Evolutionary conservation across 2,113 vertebrate genomes (phyloP).

Genomic region (Chiloscyllium plagiosum): DNA sequence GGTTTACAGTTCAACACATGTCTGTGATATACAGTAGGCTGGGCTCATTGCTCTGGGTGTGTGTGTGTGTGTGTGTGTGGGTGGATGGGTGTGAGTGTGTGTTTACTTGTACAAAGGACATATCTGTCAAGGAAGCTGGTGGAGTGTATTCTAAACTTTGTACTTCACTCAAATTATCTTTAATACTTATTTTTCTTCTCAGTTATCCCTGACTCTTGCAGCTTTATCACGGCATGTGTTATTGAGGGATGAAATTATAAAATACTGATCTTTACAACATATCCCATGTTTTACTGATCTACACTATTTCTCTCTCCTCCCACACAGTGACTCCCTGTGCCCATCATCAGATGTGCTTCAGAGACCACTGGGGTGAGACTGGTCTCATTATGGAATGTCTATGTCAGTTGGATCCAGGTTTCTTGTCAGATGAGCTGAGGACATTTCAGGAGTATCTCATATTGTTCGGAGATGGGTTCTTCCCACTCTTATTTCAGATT

Average conservation of each 20-base stretch:
- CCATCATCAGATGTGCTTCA: not conserved
- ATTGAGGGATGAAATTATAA: not conserved
- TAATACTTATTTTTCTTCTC: not conserved
- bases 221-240: not conserved
- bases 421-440: not conserved
- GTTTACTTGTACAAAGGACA: not conserved
- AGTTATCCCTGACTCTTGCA: not conserved
- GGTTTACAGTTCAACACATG: not conserved
- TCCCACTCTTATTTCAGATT: too few relatives aligned
- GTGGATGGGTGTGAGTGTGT: not conserved
- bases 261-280: not conserved
- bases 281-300: not conserved
- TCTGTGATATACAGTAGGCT: not conserved
- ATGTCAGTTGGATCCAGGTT: not conserved
- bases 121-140: not conserved
- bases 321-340: not conserved
- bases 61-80: not conserved
- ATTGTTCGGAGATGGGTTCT: not conserved
- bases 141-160: not conserved
- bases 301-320: not conserved
- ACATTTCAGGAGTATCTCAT: not conserved
- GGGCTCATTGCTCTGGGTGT: not conserved
- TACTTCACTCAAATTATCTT: not conserved
- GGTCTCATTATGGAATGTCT: not conserved
- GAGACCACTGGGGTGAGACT: not conserved